Base-by-base conservation (phyloP, 2,888 invertebrate genomes). In the Tupiocoris notatus region DNA sequence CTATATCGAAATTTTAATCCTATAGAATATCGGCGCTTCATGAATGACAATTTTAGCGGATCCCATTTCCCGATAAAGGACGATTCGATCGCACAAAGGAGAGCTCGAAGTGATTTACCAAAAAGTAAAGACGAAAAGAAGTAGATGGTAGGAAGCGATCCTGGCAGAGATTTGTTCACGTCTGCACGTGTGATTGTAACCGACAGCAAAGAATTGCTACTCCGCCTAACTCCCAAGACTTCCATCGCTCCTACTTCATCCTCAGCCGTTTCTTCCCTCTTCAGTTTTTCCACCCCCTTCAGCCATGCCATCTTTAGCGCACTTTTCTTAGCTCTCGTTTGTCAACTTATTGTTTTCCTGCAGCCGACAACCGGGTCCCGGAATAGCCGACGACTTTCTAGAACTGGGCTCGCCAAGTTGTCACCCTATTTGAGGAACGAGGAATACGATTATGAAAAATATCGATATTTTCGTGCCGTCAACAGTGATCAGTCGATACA, bases 331-430 rank as follows among this genome's bases (percentile, higher is more conserved):
- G n/a, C 65, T 58, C 75, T 75, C 75, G 66, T 75, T 75, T 75
- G 75, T 75, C 75, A 75, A 75, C 75, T 75, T 75, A 75, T 75
- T 75, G 75, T 73, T 75, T 75, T 64, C 74, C 75, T 75, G 75
- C 66, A 66, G 39, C 75, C 58, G 75, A 75, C 75, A 75, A 75
- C 66, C 66, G 25, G 18, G 24, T 1, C 73, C 39, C 65, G 6
- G 9, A 9, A 1, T 25, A 21, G 18, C 67, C 67, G 22, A 23
- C 67, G 65, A 20, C 67, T 18, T 67, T 20, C 56, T 54, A n/a
- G n/a, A n/a, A n/a, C n/a, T n/a, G n/a, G n/a, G n/a, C n/a, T n/a
- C n/a, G n/a, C n/a, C n/a, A n/a, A n/a, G n/a, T n/a, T n/a, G n/a
- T n/a, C n/a, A n/a, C n/a, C n/a, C n/a, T n/a, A n/a, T n/a, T n/a